Percentiles rank a stretch among this genome's conserved stretches.
phyloP scores from a whole-genome alignment of 2,888 invertebrate species.

The Antitype chi region DNA sequence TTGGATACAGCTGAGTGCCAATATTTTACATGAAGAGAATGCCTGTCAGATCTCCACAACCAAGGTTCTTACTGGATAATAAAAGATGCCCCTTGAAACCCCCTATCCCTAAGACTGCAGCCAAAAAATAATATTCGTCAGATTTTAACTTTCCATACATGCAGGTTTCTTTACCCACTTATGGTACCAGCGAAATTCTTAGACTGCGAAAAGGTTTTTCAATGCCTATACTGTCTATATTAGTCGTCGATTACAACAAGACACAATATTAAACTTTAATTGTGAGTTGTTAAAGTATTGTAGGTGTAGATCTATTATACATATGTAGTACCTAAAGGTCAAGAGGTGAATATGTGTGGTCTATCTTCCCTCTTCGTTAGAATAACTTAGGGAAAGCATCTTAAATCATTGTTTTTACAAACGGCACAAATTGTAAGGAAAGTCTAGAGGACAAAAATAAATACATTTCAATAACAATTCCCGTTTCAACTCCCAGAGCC shows the following conservation, averaged over 20 bases:
- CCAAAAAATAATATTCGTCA: neutral
- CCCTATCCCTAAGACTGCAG: no score
- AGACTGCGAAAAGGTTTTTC: neutral
- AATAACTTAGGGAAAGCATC: neutral
- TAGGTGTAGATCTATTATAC: neutral
- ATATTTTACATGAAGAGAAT: no score
- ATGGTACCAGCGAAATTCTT: neutral
- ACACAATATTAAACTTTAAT: neutral
- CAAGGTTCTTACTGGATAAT: no score
- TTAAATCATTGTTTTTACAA: neutral
- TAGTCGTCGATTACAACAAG: neutral
- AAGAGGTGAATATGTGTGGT: neutral
- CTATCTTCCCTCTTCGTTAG: neutral
- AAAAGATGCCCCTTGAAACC: no score
- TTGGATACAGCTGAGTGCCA: no score
- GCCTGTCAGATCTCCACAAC: no score
- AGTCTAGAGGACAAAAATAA: conserved; percentile 10
- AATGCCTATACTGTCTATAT: neutral
- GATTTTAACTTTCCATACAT: neutral
- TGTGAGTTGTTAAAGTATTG: neutral
- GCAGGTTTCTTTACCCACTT: neutral
- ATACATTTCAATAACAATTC: conserved; percentile 46
- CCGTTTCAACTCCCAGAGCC: conserved; percentile 16
- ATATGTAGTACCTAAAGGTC: neutral
- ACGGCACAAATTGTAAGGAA: conserved; percentile 8